These are phyloP conservation scores for Lasaia peninsularis DNA, from an alignment of 1,140 invertebrate genomes.

Conservation along the genomic window DNA sequence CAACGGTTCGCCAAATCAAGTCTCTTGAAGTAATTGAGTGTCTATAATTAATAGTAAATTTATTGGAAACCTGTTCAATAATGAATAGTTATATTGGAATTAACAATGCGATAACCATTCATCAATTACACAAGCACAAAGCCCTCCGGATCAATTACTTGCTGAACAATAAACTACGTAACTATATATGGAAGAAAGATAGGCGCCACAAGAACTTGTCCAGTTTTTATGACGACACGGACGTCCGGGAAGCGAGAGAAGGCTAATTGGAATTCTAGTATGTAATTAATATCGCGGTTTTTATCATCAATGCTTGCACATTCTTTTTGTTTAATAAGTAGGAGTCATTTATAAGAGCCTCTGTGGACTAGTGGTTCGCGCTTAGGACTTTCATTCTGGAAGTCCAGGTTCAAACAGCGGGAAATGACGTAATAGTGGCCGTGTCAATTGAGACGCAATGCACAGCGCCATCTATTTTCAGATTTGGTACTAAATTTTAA, in stretches of 20 bases:
- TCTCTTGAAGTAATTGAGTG: not conserved
- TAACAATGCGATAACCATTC: not conserved
- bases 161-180: not conserved
- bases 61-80: not conserved
- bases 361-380: too few relatives aligned
- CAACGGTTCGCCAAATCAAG: not conserved
- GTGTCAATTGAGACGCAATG: too few relatives aligned
- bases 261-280: not conserved
- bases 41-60: not conserved
- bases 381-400: too few relatives aligned
- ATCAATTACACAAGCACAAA: not conserved
- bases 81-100: not conserved
- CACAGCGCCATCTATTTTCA: too few relatives aligned
- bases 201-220: slow-evolving; percentile 1
- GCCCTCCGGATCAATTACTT: not conserved
- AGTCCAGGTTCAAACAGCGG: too few relatives aligned
- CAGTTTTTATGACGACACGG: not conserved
- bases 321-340: too few relatives aligned
- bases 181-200: not conserved
- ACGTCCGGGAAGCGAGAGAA: not conserved
- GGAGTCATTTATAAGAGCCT: too few relatives aligned
- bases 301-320: too few relatives aligned
- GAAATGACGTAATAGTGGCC: too few relatives aligned
- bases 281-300: not conserved
- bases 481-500: too few relatives aligned